Percentiles rank a stretch among this genome's conserved stretches.
Conservation (phyloP, 2,797 vertebrate genomes). For the Echeneis naucrates region DNA sequence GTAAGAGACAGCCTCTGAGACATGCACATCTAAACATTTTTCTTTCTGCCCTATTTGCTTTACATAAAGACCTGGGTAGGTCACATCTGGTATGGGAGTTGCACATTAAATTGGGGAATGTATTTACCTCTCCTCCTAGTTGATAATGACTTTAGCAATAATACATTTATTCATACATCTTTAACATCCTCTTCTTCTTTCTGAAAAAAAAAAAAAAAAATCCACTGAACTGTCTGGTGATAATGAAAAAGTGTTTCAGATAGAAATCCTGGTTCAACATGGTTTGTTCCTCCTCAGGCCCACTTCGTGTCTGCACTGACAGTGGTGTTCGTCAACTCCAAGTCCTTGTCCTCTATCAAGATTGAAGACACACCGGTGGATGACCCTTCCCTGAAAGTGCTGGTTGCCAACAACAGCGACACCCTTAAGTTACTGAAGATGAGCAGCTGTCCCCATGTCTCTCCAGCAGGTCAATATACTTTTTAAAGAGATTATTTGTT, state of each 20-base stretch:
- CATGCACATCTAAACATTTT: not conserved
- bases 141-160: not conserved
- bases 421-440: constrained; percentile 95
- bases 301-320: constrained; percentile 97
- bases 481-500: not conserved
- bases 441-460: constrained; percentile 97
- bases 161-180: not conserved
- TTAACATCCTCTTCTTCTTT: not conserved
- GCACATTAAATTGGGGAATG: not conserved
- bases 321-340: constrained; percentile 98
- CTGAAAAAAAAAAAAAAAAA: too few species aligned
- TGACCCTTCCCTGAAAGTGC: constrained; percentile 92
- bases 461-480: constrained; percentile 89
- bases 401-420: constrained; percentile 96
- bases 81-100: not conserved
- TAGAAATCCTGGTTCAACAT: not conserved
- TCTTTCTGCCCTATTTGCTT: not conserved
- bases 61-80: not conserved
- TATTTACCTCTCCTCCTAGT: not conserved
- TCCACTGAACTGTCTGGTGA: not conserved
- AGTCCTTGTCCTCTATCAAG: constrained; percentile 95
- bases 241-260: not conserved
- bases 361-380: constrained; percentile 97
- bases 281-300: constrained; percentile 80
- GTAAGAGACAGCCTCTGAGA: constrained; percentile 70